phyloP scores from a whole-genome alignment of 1,140 invertebrate genomes.

The Euwallacea fornicatus region DNA sequence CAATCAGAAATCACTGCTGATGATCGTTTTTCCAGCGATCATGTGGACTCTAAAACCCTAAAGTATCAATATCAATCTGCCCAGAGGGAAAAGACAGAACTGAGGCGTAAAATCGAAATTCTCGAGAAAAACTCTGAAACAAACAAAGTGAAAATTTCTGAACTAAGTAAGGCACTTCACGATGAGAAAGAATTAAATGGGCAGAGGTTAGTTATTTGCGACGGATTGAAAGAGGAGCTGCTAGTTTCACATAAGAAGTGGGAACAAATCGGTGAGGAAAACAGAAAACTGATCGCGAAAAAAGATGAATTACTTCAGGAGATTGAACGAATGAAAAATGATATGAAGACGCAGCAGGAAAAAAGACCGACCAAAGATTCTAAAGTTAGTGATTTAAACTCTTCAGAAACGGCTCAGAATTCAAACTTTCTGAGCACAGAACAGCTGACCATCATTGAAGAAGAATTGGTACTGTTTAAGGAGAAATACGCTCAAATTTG shows the following conservation, averaged over 20 bases:
- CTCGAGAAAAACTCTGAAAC: slow-evolving; percentile 53
- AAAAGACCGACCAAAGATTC: slow-evolving; percentile 5
- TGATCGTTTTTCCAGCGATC: slow-evolving; percentile 28
- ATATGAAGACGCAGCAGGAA: slow-evolving; percentile 18
- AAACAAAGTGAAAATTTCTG: slow-evolving; percentile 51
- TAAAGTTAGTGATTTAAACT: neutral
- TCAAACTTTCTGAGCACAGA: slow-evolving; percentile 36
- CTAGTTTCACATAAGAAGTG: slow-evolving; percentile 50
- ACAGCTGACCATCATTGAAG: slow-evolving; percentile 50
- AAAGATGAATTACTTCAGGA: slow-evolving; percentile 30
- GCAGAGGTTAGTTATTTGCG: slow-evolving; percentile 49
- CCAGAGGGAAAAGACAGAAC: slow-evolving; percentile 51
- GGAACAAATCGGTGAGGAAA: slow-evolving; percentile 55
- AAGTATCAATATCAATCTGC: slow-evolving; percentile 51
- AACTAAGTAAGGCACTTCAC: slow-evolving; percentile 45
- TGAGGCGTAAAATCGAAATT: slow-evolving; percentile 52
- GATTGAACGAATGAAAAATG: slow-evolving; percentile 21
- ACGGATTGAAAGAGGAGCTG: slow-evolving; percentile 55
- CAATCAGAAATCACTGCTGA: slow-evolving; percentile 14
- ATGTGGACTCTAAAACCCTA: slow-evolving; percentile 51
- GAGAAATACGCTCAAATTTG: slow-evolving; percentile 56
- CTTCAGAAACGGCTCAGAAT: neutral
- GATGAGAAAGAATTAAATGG: slow-evolving; percentile 53
- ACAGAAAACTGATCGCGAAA: slow-evolving; percentile 51
- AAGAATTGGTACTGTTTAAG: slow-evolving; percentile 58